Percentiles rank a stretch among this genome's conserved stretches.
Evolutionary conservation across 2,888 invertebrate species (phyloP).

Genomic region (Dexiosoma caninum): DNA sequence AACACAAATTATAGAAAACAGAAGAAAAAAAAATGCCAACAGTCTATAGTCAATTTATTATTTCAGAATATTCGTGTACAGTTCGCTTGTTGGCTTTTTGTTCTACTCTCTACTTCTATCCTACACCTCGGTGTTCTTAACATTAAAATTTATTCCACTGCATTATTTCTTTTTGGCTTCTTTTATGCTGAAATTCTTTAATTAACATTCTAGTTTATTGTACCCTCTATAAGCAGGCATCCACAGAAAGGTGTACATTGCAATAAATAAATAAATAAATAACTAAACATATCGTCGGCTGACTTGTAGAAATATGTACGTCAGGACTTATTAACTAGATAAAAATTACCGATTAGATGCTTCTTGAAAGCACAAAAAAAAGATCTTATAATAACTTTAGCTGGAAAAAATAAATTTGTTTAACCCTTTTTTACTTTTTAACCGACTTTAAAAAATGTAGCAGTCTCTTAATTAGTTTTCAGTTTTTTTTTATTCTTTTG

Average conservation of each 20-base stretch:
- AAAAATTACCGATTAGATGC: too few species aligned
- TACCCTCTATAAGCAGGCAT: background rate
- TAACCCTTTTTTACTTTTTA: too few species aligned
- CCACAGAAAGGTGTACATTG: background rate
- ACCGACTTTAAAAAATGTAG: too few species aligned
- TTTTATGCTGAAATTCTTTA: slow-evolving; percentile 5
- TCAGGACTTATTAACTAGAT: too few species aligned
- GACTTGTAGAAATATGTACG: too few species aligned
- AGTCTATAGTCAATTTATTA: slow-evolving; percentile 16
- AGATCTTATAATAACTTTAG: too few species aligned
- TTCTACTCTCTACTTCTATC: background rate
- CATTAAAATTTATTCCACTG: background rate
- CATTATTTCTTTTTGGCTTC: background rate
- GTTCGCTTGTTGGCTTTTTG: background rate
- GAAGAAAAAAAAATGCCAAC: too few species aligned
- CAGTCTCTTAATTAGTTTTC: too few species aligned
- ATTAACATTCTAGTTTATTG: slow-evolving; percentile 35
- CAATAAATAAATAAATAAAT: background rate
- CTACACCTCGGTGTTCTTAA: background rate
- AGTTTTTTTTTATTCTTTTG: too few species aligned
- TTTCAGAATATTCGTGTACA: background rate
- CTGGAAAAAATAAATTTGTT: too few species aligned
- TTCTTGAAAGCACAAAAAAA: too few species aligned
- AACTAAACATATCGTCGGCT: background rate
- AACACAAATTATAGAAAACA: background rate